These are phyloP conservation scores for Clostera curtula DNA, from an alignment of 2,888 invertebrate genomes.

Conservation along the genomic window DNA sequence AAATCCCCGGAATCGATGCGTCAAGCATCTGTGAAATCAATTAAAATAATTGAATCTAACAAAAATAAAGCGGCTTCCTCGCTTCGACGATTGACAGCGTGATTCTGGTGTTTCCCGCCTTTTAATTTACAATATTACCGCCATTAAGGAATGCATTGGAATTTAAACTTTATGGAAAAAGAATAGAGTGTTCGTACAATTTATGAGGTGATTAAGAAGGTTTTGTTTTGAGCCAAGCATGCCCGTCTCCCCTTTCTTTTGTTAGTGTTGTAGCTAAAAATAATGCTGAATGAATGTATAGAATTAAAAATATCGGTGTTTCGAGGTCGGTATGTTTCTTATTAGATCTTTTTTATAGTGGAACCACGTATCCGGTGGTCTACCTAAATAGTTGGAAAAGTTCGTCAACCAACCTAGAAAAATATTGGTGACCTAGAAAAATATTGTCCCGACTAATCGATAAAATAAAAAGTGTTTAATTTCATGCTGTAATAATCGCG, in stretches of 20 bases:
- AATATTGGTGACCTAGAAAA: too few relatives aligned
- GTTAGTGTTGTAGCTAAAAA: conserved; percentile 53
- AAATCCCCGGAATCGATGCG: conserved; percentile 26
- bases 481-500: too few relatives aligned
- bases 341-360: conserved; percentile 29
- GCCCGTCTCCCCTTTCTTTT: conserved; percentile 36
- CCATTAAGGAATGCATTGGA: conserved; percentile 10
- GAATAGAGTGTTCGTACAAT: conserved; percentile 8
- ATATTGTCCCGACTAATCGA: too few relatives aligned
- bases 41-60: conserved; percentile 67
- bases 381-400: too few relatives aligned
- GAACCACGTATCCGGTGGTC: conserved; percentile 23
- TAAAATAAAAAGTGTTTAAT: too few relatives aligned
- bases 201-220: conserved; percentile 2
- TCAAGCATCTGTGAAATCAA: conserved; percentile 59
- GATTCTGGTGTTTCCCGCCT: conserved; percentile 53
- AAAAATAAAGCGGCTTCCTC: conserved; percentile 65
- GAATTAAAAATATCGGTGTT: conserved; percentile 35
- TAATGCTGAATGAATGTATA: conserved; percentile 45
- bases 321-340: conserved; percentile 29
- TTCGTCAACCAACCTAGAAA: too few relatives aligned
- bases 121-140: conserved; percentile 20
- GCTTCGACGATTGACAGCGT: conserved; percentile 49
- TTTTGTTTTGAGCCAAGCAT: conserved; percentile 11
- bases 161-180: conserved; percentile 14